Conservation (phyloP, 2,797 vertebrate species). For the Morelia viridis region DNA sequence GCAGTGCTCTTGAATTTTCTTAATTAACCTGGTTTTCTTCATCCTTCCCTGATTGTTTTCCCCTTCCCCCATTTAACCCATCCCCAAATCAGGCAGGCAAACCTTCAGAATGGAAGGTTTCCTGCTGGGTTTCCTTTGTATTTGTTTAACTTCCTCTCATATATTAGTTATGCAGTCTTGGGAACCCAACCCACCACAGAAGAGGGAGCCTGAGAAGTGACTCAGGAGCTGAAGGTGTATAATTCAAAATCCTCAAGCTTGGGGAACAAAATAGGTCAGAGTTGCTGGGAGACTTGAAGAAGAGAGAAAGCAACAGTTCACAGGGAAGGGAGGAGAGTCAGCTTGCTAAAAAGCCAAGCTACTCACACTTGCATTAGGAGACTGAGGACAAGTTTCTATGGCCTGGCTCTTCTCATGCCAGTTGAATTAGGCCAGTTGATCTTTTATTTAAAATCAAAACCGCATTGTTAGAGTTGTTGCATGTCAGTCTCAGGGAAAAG, state of each 20-base stretch:
- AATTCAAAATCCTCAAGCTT: constrained; percentile 56
- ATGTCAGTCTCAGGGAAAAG: neutral
- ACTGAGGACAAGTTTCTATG: constrained; percentile 52
- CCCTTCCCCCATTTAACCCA: constrained; percentile 41
- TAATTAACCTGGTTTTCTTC: constrained; percentile 44
- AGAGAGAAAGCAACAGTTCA: constrained; percentile 56
- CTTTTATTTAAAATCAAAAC: constrained; percentile 55
- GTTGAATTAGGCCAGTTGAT: constrained; percentile 47
- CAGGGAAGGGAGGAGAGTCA: constrained; percentile 39
- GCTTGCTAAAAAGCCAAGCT: constrained; percentile 61
- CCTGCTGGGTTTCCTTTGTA: constrained; percentile 37
- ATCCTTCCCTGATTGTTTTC: constrained; percentile 19
- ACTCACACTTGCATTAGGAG: constrained; percentile 57
- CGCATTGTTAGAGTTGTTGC: constrained; percentile 24
- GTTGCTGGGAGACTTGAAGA: constrained; percentile 55
- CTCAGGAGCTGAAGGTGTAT: constrained; percentile 46
- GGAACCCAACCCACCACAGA: constrained; percentile 34
- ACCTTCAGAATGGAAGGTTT: constrained; percentile 56
- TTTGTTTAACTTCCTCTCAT: constrained; percentile 62
- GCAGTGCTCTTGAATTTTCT: constrained; percentile 48
- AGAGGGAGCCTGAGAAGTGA: constrained; percentile 47
- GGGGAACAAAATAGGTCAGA: constrained; percentile 62
- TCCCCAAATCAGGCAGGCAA: constrained; percentile 52
- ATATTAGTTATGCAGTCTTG: constrained; percentile 39
- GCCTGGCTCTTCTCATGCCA: constrained; percentile 60